Evolutionary conservation across 1,140 invertebrate genomes (phyloP).

Genomic region (Magallana gigas): DNA sequence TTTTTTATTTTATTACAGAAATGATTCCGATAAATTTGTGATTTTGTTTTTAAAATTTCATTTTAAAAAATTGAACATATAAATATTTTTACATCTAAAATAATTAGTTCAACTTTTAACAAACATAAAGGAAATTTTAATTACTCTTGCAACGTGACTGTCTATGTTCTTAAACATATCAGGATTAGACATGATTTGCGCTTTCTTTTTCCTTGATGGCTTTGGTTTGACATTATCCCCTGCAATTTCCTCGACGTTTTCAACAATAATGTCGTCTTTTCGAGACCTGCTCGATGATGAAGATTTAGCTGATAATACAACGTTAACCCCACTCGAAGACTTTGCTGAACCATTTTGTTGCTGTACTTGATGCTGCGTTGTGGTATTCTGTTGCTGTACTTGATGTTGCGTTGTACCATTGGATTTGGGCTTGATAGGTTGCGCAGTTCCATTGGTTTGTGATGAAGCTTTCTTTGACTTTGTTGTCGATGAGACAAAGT

Average conservation of each 20-base stretch:
- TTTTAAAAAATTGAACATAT: too few species aligned
- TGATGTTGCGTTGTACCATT: neutral
- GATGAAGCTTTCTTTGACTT: neutral
- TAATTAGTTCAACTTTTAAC: too few species aligned
- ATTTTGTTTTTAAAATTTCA: too few species aligned
- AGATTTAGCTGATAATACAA: neutral
- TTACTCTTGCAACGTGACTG: constrained; percentile 24
- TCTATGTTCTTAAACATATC: constrained; percentile 7
- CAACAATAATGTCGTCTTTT: neutral
- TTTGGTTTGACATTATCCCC: neutral
- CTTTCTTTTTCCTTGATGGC: constrained; percentile 12
- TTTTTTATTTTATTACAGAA: too few species aligned
- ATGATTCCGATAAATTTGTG: too few species aligned
- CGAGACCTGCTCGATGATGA: neutral
- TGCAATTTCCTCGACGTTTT: neutral
- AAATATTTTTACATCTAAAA: too few species aligned
- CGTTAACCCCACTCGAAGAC: too few species aligned
- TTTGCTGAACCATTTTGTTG: neutral
- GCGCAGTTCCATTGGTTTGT: neutral
- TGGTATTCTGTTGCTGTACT: neutral
- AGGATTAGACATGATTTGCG: neutral
- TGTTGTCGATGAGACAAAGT: neutral
- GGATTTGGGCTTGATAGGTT: neutral
- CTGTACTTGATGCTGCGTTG: neutral
- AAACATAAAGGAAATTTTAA: too few species aligned